Conservation (phyloP, 2,797 vertebrate species). For the Vespertilio murinus region DNA sequence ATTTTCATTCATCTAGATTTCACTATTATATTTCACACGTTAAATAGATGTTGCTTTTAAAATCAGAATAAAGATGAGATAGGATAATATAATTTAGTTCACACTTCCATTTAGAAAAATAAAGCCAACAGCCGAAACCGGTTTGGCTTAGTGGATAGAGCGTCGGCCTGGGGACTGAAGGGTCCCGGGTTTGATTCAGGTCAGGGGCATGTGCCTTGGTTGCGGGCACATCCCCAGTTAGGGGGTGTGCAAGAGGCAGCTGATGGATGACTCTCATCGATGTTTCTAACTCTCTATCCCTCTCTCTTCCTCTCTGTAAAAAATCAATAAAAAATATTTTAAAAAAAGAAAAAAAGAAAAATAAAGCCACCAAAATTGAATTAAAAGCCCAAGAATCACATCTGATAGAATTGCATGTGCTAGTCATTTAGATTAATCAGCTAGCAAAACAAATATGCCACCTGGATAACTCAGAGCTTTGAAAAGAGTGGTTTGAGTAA, state of each 20-base stretch:
- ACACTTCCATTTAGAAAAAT: neutral
- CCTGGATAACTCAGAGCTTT: slow-evolving; percentile 8
- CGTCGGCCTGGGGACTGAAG: too few relatives aligned
- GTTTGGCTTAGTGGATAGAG: too few relatives aligned
- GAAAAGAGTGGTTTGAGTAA: neutral
- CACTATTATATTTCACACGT: neutral
- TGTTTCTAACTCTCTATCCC: too few relatives aligned
- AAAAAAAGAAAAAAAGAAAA: too few relatives aligned
- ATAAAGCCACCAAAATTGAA: neutral
- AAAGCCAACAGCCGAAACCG: too few relatives aligned
- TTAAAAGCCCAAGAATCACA: neutral
- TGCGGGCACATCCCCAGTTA: too few relatives aligned
- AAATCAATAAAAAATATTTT: too few relatives aligned
- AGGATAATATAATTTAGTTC: neutral
- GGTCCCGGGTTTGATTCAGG: too few relatives aligned
- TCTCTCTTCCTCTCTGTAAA: too few relatives aligned
- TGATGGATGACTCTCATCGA: too few relatives aligned
- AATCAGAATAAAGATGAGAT: neutral
- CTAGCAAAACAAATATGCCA: slow-evolving; percentile 9
- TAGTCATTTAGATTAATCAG: slow-evolving; percentile 53
- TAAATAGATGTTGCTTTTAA: neutral
- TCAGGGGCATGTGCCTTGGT: too few relatives aligned
- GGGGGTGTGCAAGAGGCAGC: too few relatives aligned
- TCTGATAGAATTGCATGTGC: neutral
- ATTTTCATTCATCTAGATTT: neutral